Evolutionary conservation across 2,113 vertebrate genomes (phyloP).

Genomic region (Tyrannus savana): DNA sequence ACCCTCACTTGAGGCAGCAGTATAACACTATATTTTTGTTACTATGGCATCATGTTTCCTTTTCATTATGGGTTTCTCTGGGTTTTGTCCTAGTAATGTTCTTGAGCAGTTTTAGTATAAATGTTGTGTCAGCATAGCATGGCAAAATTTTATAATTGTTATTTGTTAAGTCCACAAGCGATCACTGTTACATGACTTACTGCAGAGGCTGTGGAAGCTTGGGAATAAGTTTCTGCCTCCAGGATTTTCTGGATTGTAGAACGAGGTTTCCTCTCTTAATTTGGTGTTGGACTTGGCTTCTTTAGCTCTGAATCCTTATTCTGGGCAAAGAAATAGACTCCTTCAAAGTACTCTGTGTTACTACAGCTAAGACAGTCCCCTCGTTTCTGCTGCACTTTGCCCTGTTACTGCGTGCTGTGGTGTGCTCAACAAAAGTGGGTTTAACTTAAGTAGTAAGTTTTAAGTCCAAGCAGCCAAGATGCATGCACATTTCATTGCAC

Average conservation of each 20-base stretch:
- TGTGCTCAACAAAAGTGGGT: background rate
- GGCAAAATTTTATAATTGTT: background rate
- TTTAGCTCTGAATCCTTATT: background rate
- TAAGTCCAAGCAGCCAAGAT: background rate
- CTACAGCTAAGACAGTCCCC: background rate
- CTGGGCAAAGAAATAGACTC: background rate
- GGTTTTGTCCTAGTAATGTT: conserved; percentile 15
- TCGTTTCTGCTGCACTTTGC: background rate
- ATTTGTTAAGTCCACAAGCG: background rate
- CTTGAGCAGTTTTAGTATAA: conserved; percentile 7
- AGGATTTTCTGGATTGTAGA: too few species aligned
- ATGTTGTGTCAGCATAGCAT: background rate
- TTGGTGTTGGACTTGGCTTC: background rate
- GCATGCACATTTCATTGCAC: background rate
- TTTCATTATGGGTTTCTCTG: background rate
- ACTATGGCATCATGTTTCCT: background rate
- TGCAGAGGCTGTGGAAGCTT: background rate
- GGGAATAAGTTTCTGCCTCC: background rate
- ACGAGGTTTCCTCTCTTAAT: background rate
- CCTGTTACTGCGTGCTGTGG: background rate
- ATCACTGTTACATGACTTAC: background rate
- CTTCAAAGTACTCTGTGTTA: background rate
- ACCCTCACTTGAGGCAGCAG: background rate
- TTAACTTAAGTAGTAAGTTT: background rate
- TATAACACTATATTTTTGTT: conserved; percentile 12